Evolutionary conservation across 2,113 vertebrate genomes (phyloP), one percentile per base, ranked within the genome.

Genomic region (Plotosus lineatus): DNA sequence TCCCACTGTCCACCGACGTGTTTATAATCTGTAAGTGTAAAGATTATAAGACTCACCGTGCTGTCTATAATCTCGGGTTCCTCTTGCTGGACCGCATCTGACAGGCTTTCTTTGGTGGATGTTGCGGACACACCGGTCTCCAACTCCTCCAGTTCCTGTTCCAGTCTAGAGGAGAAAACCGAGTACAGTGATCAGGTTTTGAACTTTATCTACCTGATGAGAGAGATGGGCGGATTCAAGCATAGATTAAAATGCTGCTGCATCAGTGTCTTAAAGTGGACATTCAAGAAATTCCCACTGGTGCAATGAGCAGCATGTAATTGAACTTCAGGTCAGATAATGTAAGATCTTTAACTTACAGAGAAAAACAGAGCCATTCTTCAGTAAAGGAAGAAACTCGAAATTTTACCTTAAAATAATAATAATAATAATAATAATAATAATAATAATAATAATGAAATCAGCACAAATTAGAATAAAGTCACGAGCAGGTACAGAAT

Each of bases 101-200:
- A 85, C 44, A 91, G 44, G 69, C 87, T 94, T 82, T 95, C 93
- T 89, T 89, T 92, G 50, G 91, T 82, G 0, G 90, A 91, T 0
- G 91, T 86, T 0, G 71, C 87, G 0, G 90, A 88, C 28, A 92
- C 92, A n/a, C 92, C 86, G 0, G 89, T 93, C 85, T 98, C 96
- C 87, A 98, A 86, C 0, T 48, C 84, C 19, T 95, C 89, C 23
- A 98, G 89, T 83, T 97, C 96, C 87, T 91, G 91, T 87, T 97
- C 96, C 85, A 97, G 83, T 89, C 96, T 97, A 88, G 3, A 84
- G 38, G 55, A 72, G 65, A n/a, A 80, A 61, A n/a, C 19, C 58
- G 40, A 26, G 77, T 17, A 28, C 36, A 40, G 1, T 10, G 19
- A 66, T 40, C 1, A 66, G 63, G 33, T 66, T 66, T n/a, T 40